Evolutionary conservation across 1,140 invertebrate genomes (phyloP).

Genomic region (Drusus annulatus): DNA sequence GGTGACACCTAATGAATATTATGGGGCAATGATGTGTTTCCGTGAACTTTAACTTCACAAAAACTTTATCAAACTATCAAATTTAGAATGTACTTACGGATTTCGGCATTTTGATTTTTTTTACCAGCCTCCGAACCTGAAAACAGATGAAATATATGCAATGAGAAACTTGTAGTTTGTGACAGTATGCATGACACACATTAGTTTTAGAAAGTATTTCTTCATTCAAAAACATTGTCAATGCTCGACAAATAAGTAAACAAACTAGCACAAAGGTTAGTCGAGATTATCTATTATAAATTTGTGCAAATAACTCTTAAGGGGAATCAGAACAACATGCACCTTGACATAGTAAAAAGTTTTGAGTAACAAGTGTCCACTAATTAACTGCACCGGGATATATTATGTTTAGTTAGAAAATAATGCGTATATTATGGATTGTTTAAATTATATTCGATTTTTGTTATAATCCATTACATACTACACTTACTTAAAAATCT

Average conservation of each 20-base stretch:
- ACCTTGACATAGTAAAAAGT: constrained; percentile 50
- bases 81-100: constrained; percentile 38
- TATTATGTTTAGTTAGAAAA: constrained; percentile 36
- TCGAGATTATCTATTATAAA: background rate
- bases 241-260: constrained; percentile 2
- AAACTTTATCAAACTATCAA: background rate
- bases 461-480: background rate
- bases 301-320: background rate
- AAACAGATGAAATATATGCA: constrained; percentile 32
- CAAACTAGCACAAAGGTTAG: constrained; percentile 6
- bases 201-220: constrained; percentile 50
- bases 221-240: constrained; percentile 33
- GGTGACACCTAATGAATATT: no score
- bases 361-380: constrained; percentile 52
- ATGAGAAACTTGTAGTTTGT: constrained; percentile 44
- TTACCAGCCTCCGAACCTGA: constrained; percentile 47
- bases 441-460: constrained; percentile 1
- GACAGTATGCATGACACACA: constrained; percentile 53
- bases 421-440: background rate
- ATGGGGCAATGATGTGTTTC: no score
- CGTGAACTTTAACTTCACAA: background rate
- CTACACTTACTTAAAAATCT: constrained; percentile 40
- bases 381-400: constrained; percentile 49
- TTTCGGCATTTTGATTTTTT: constrained; percentile 50
- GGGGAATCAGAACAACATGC: constrained; percentile 42